Conservation (phyloP, 1,140 invertebrate species). For the Drosophila watanabei region DNA sequence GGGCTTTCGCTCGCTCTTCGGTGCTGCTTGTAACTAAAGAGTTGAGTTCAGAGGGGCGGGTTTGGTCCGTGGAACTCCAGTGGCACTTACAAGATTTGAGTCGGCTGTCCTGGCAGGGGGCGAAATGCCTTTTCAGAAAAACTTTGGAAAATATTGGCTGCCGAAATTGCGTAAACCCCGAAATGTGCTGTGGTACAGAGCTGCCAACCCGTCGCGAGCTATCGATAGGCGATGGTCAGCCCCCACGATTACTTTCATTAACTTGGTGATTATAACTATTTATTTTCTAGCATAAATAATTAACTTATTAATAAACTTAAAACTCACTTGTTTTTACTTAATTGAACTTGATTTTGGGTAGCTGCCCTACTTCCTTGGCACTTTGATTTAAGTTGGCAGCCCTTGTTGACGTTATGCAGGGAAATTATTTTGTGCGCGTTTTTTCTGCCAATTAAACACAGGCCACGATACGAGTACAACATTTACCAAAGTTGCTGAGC, state of each 20-base stretch:
- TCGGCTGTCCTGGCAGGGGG: constrained; percentile 19
- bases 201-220: constrained; percentile 5
- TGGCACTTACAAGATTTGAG: constrained; percentile 44
- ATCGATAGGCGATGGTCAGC: constrained; percentile 28
- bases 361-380: neutral
- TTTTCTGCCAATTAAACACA: constrained; percentile 19
- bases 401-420: constrained; percentile 34
- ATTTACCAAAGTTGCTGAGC: neutral
- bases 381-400: constrained; percentile 13
- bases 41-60: neutral
- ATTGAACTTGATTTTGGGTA: too few relatives aligned
- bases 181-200: constrained; percentile 62
- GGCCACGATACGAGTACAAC: neutral
- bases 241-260: neutral
- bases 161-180: constrained; percentile 77
- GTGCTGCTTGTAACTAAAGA: constrained; percentile 23
- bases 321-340: constrained; percentile 2
- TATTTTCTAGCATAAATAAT: neutral
- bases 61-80: too few relatives aligned
- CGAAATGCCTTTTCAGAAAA: constrained; percentile 29
- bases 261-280: neutral
- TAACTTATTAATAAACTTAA: neutral
- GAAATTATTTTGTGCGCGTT: constrained; percentile 55
- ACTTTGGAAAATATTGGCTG: constrained; percentile 37
- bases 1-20: constrained; percentile 9